Evolutionary conservation across 2,888 invertebrate species (phyloP).

Genomic region (Iphiclides podalirius): DNA sequence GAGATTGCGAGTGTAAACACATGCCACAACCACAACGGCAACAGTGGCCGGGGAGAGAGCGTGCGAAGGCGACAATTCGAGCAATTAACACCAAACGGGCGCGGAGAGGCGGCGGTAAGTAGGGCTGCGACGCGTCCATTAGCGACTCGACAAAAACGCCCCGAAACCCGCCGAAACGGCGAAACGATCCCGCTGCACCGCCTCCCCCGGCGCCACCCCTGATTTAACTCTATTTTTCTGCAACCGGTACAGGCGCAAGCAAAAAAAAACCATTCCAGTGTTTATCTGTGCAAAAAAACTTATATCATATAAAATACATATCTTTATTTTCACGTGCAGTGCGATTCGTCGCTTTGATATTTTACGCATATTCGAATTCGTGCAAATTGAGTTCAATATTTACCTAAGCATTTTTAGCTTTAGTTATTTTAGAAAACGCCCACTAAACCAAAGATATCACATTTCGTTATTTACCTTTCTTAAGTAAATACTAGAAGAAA

Average conservation of each 20-base stretch:
- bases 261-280: constrained; percentile 27
- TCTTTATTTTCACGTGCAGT: not conserved
- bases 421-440: no score
- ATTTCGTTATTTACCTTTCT: no score
- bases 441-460: no score
- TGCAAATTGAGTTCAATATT: constrained; percentile 16
- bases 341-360: constrained; percentile 16
- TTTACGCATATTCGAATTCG: constrained; percentile 15
- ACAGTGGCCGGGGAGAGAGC: constrained; percentile 40
- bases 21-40: constrained; percentile 24
- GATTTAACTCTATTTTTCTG: constrained; percentile 59
- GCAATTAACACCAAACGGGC: constrained; percentile 72
- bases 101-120: constrained; percentile 53
- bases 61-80: constrained; percentile 67
- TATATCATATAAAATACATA: not conserved
- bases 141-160: constrained; percentile 49
- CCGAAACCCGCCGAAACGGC: constrained; percentile 54
- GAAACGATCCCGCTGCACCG: constrained; percentile 63
- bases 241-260: constrained; percentile 39
- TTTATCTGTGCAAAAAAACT: no score
- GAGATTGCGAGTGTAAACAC: constrained; percentile 1
- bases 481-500: no score
- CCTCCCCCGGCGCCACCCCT: constrained; percentile 53
- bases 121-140: constrained; percentile 57
- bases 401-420: not conserved